These are phyloP conservation scores for Anoura caudifer DNA, from an alignment of 2,113 vertebrate species.

Conservation along the genomic window DNA sequence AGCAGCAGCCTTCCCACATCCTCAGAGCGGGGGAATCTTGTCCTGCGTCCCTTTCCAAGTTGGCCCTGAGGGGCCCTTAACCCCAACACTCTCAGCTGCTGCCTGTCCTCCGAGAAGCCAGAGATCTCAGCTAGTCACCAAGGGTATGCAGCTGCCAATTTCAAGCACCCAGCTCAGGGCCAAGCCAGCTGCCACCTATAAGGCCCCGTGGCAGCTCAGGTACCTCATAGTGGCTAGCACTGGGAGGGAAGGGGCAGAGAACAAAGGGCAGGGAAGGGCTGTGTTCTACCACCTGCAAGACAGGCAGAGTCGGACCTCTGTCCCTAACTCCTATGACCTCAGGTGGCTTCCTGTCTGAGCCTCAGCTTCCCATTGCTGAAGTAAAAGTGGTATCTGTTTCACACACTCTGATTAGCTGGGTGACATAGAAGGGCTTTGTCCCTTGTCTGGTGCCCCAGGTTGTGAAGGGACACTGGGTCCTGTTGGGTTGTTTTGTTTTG, in stretches of 20 bases:
- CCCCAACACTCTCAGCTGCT: not conserved
- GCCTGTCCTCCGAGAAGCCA: conserved; percentile 28
- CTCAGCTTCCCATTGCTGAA: not conserved
- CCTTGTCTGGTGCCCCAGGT: not conserved
- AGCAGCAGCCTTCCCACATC: not conserved
- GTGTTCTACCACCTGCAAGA: not conserved
- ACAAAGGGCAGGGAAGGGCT: not conserved
- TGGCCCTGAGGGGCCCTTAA: not conserved
- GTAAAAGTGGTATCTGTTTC: not conserved
- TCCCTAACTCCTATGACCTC: not conserved
- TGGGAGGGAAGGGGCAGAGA: not conserved
- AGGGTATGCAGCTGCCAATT: conserved; percentile 80
- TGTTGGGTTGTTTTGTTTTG: not conserved
- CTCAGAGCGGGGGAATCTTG: not conserved
- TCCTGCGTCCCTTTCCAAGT: not conserved
- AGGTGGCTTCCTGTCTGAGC: not conserved
- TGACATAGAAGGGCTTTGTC: not conserved
- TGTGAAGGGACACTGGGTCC: not conserved
- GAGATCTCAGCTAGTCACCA: conserved; percentile 73
- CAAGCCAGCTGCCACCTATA: conserved; percentile 78
- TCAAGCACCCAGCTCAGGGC: conserved; percentile 78
- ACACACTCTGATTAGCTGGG: not conserved
- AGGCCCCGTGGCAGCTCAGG: conserved; percentile 72
- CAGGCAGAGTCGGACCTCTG: not conserved
- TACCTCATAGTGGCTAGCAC: conserved; percentile 84